phyloP scores from a whole-genome alignment of 2,888 invertebrate species.

The Brachyptera putata region DNA sequence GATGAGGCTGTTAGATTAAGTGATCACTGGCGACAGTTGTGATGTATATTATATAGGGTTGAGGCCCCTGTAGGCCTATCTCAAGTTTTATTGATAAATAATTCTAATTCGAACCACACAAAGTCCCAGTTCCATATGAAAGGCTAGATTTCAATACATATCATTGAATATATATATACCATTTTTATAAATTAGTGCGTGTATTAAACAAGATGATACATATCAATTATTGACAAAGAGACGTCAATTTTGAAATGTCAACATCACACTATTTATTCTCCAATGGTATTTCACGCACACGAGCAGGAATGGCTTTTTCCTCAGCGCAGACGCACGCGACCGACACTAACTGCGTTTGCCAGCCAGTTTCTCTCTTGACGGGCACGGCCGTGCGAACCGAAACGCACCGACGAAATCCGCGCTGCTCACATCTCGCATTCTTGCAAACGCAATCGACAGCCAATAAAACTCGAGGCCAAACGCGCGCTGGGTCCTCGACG shows the following conservation, averaged over 20 bases:
- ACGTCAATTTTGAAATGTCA: no score
- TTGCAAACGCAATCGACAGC: conserved; percentile 24
- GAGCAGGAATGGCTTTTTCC: background rate
- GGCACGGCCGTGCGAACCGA: conserved; percentile 8
- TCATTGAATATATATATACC: no score
- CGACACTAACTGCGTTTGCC: conserved; percentile 3
- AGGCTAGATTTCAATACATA: no score
- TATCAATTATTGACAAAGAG: no score
- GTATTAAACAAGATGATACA: background rate
- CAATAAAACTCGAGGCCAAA: conserved; percentile 19
- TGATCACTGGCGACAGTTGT: no score
- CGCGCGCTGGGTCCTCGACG: no score
- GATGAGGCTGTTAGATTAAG: no score
- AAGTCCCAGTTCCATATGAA: no score
- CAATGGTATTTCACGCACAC: background rate
- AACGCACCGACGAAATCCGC: conserved; percentile 19
- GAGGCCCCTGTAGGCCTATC: no score
- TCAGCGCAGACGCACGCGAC: conserved; percentile 21
- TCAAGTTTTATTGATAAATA: no score
- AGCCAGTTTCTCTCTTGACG: background rate
- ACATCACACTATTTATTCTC: background rate
- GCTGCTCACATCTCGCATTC: conserved; percentile 9
- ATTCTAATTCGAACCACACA: no score
- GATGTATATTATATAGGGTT: no score
- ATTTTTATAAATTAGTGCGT: background rate